Evolutionary conservation across 2,797 vertebrate species (phyloP).

Genomic region (Tinamus major): DNA sequence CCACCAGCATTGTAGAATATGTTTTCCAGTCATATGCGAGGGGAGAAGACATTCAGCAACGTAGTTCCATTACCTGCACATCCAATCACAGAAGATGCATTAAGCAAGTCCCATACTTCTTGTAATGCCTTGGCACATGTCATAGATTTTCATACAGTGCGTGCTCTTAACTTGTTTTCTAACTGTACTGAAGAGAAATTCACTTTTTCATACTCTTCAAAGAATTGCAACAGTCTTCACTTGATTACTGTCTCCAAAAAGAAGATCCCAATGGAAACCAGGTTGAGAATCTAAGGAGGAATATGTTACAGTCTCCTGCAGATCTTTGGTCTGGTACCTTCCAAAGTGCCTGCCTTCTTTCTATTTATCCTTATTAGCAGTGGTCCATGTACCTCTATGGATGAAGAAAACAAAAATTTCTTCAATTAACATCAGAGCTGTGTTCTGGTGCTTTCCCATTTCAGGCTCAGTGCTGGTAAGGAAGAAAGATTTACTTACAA

Average conservation of each 20-base stretch:
- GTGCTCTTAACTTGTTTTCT: not conserved
- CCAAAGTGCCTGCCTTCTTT: not conserved
- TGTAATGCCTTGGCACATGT: not conserved
- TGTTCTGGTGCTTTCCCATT: fast-evolving
- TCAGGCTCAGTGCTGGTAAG: not conserved
- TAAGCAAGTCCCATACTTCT: not conserved
- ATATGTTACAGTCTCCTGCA: not conserved
- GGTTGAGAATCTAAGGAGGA: not conserved
- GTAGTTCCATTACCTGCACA: not conserved
- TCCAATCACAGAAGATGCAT: not conserved
- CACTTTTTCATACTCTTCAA: not conserved
- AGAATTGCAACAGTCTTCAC: not conserved
- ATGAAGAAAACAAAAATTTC: not conserved
- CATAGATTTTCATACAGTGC: not conserved
- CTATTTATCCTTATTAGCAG: not conserved
- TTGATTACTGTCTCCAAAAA: not conserved
- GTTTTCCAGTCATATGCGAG: not conserved
- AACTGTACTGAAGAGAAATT: not conserved
- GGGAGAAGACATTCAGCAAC: not conserved
- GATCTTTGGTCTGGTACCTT: not conserved
- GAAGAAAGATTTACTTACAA: not conserved
- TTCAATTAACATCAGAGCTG: not conserved
- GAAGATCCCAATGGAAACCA: not conserved
- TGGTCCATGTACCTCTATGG: not conserved
- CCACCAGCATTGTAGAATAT: not conserved